Base-by-base conservation (phyloP, 2,888 invertebrate genomes). In the Diaprepes abbreviatus region DNA sequence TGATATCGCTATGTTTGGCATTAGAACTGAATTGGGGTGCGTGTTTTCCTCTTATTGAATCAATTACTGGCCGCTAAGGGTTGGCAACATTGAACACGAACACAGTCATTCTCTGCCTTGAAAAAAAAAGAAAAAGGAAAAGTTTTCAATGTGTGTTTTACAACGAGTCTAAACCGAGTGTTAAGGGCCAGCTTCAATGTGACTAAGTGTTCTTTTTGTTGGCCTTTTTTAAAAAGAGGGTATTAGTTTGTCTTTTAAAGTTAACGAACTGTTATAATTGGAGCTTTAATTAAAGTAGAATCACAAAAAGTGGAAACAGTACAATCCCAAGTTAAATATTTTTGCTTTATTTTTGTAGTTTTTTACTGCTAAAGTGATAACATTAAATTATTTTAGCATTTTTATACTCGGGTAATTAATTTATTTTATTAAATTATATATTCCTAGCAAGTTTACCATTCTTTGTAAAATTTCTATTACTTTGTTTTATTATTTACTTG, bases 11-110 rank as follows among this genome's bases (percentile, higher is more conserved):
- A 79, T 82, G 82, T 82, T 82, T 82, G 81, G 81, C 80, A 80
- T 81, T 58, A 45, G 35, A 66, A 21, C 48, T 50, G 48, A 19
- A 40, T 77, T 80, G 78, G 77, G 77, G 79, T 79, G 78, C 83
- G 83, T 83, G 83, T 83, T 83, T 83, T 81, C 79, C 80, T 76
- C 81, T 83, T 83, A 83, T 83, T 83, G 83, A 83, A 83, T 83
- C 83, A 83, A 83, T 83, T 83, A 83, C 79, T 81, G 79, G 79
- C 81, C 83, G 81, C 82, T 80, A 81, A 83, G 82, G 83, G 83
- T 81, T 81, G 81, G 82, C 79, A 83, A 81, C 81, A 82, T 78
- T 78, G 80, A 79, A 79, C 77, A 75, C 76, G 77, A 66, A 73
- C 69, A 74, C 74, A 75, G 74, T 74, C 74, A 73, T 73, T 73